Base-by-base conservation (phyloP, 2,888 invertebrate genomes). In the Chorisops tibialis region DNA sequence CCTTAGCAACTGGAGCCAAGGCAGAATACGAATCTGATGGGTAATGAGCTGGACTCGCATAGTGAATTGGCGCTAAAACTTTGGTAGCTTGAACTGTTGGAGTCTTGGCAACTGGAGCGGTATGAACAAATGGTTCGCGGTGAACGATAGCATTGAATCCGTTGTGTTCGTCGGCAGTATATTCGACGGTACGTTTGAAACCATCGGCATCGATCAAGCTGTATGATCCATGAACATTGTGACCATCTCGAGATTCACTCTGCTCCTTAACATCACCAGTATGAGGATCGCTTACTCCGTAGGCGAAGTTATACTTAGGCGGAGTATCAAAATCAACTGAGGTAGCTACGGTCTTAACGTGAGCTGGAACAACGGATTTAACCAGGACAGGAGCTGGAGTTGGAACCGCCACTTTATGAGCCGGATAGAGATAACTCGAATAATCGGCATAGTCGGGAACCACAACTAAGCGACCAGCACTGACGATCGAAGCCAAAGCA, bases 141-240 rank as follows among this genome's bases (percentile, higher is more conserved):
- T 78, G 79, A 12, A 82, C 82, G 37, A 82, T 79, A 48, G 82
- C 82, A 70, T 82, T 82, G 72, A 82, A 82, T 65, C 82, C 82
- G 63, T 81, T 80, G 66, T 80, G 72, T 63, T 79, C 76, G 70
- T 82, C 82, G 59, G 82, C 82, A 19, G 80, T 79, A 70, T 82
- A 82, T 60, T 82, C 80, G 1, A 82, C 82, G 24, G 79, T 80
- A 65, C 82, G 79, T 70, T 79, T 81, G 68, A 73, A 79, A 51
- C 82, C 82, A 72, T 82, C 82, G 65, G 82, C 73, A 69, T 82
- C 82, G 35, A 82, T 72, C 4, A 82, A 73, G 61, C 81, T 81
- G 71, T 82, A 82, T 52, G 79, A 76, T 47, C 82, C 82, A 63
- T 80, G 78, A 19, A 82, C 82, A 67, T 77, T 79, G 69, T 81